Evolutionary conservation across 2,888 invertebrate genomes (phyloP), one percentile per base, ranked within the genome.

Genomic region (Phoronis australis): DNA sequence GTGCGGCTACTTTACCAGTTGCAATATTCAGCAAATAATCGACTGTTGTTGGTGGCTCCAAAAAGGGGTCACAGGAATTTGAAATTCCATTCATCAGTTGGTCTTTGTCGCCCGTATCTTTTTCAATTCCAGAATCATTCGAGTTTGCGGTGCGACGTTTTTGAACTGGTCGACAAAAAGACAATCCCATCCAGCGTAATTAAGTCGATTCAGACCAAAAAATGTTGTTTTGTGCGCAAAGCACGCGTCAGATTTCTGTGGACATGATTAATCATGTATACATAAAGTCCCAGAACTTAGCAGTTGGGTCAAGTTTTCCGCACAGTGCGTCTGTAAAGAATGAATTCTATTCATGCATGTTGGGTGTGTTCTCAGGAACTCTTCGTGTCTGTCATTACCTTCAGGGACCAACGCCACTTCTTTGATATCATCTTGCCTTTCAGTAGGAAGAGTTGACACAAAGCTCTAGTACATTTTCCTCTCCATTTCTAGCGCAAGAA

Each of bases 181-280:
- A 12, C 22, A 20, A 5, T 40, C 50, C 46, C 50, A 48, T 18
- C 46, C 39, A 23, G 50, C 47, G 24, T 50, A 50, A 37, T 48
- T 50, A 9, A 41, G 46, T 20, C 46, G 25, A 49, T 50, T 50
- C 3, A 50, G 47, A 24, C 26, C 46, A 48, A 50, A 50, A 41
- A 50, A 50, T 20, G 48, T 20, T 25, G n/a, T n/a, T 47, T 31
- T 2, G 41, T 24, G 6, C 39, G 3, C 2, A 39, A 4, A n/a
- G 39, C 39, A n/a, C 18, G 12, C 18, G 12, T 18, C 39, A 39
- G 18, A 21, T 39, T 22, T 18, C 31, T 45, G 18, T n/a, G n/a
- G n/a, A n/a, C n/a, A n/a, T n/a, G n/a, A n/a, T n/a, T n/a, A n/a
- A n/a, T n/a, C n/a, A n/a, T n/a, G n/a, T n/a, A n/a, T n/a, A n/a